Percentiles rank a stretch among this genome's conserved stretches.
phyloP scores from a whole-genome alignment of 2,797 vertebrate species.

The Ctenopoma multispine region DNA sequence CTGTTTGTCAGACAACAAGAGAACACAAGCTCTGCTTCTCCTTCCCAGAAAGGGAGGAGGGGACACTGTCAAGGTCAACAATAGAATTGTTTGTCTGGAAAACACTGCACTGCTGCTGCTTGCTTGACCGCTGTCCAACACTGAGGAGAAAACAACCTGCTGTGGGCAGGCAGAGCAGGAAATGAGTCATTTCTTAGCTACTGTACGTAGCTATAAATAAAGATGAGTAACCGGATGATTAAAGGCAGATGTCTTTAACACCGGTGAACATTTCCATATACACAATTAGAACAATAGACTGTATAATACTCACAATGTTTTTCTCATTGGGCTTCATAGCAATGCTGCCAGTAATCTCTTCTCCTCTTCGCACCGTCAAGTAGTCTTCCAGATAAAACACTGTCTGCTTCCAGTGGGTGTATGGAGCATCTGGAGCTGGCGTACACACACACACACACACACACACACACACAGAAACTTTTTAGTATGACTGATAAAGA shows the following conservation, averaged over 20 bases:
- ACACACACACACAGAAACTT: not conserved
- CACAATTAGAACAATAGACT: not conserved
- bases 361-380: slow-evolving; percentile 94
- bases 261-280: not conserved
- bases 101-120: slow-evolving; percentile 26
- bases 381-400: slow-evolving; percentile 99
- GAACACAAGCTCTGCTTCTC: not conserved
- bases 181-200: slow-evolving; percentile 4
- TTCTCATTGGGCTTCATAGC: slow-evolving; percentile 98
- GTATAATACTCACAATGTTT: slow-evolving; percentile 89
- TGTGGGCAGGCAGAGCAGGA: slow-evolving; percentile 20
- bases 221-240: not conserved
- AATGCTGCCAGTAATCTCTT: slow-evolving; percentile 93
- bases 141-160: slow-evolving; percentile 40
- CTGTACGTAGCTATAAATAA: not conserved
- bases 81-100: slow-evolving; percentile 46
- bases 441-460: slow-evolving; percentile 42
- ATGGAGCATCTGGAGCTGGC: slow-evolving; percentile 94
- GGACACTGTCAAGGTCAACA: slow-evolving; percentile 63
- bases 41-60: slow-evolving; percentile 25
- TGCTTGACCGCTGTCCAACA: slow-evolving; percentile 17
- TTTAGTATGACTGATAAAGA: not conserved
- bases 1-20: slow-evolving; percentile 33
- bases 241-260: not conserved
- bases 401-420: slow-evolving; percentile 99